Conservation (phyloP, 2,797 vertebrate genomes). For the Caiman crocodilus region DNA sequence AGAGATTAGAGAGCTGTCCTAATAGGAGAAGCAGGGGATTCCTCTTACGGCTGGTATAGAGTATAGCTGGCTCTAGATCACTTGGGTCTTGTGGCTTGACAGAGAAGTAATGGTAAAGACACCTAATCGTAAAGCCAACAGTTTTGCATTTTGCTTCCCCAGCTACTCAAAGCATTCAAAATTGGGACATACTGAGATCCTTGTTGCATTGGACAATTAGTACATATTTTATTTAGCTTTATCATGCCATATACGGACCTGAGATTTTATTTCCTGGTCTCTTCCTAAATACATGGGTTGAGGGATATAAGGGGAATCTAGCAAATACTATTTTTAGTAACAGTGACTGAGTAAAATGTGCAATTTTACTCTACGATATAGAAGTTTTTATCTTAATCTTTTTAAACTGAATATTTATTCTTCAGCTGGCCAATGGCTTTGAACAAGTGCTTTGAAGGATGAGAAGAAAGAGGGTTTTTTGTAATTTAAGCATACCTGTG, state of each 20-base stretch:
- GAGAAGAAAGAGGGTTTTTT: neutral
- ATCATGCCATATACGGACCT: too few species aligned
- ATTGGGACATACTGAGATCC: neutral
- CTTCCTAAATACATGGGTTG: neutral
- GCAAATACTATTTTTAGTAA: neutral
- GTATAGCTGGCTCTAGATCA: too few species aligned
- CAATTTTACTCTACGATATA: neutral
- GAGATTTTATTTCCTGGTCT: neutral
- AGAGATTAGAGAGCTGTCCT: fast-evolving
- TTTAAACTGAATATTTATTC: neutral
- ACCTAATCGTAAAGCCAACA: fast-evolving
- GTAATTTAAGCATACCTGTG: neutral
- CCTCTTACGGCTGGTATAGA: neutral
- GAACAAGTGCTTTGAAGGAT: neutral
- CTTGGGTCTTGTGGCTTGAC: too few species aligned
- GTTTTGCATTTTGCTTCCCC: neutral
- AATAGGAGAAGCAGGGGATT: neutral
- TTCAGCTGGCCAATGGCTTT: neutral
- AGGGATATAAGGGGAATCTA: fast-evolving
- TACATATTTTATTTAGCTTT: too few species aligned
- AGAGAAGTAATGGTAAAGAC: neutral
- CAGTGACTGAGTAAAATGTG: neutral
- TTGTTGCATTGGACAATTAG: neutral
- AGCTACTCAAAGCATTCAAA: neutral
- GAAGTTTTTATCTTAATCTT: neutral